Evolutionary conservation across 2,888 invertebrate genomes (phyloP), one percentile per base, ranked within the genome.

Genomic region (Willowsia nigromaculata): DNA sequence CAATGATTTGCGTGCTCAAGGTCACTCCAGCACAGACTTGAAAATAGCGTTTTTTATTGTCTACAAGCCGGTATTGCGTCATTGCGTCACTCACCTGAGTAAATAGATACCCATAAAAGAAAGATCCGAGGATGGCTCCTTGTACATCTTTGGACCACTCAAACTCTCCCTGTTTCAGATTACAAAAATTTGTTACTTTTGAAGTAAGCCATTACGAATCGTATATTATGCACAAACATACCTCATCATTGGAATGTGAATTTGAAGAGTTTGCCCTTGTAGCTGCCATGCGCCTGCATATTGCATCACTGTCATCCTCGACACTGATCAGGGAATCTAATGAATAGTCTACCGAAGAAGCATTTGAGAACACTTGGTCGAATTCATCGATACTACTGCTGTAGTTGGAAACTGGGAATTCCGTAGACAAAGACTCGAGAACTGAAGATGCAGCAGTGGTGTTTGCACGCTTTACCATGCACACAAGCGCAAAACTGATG

Each of bases 401-500:
- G 1, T 25, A 27, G 47, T 74, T 74, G 15, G 25, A 33, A 15
- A 11, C 25, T n/a, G 74, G 18, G 22, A 40, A 22, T 1, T 68
- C 68, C 18, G 33, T 4, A 6, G 43, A n/a, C 4, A 33, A 33
- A 9, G 62, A 37, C 30, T 65, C 62, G 9, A 62, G 65, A 15
- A 37, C 0, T 13, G 22, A 25, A 1, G 59, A 25, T 22, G 37
- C 68, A 18, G 68, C 11, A 0, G 85, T 85, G 9, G 40, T 50
- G 22, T 81, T 68, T 18, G 93, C 93, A 82, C 94, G 93, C 89
- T 94, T 94, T 18, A 95, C 94, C 95, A 95, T 95, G 92, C 95
- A 95, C 3, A 95, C 94, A 74, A 95, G 94, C 4, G 95, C 94
- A 90, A 95, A 94, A 91, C 94, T 95, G 56, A 95, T 93, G 93